Percentiles rank a stretch among this genome's conserved stretches.
phyloP scores from a whole-genome alignment of 2,888 invertebrate species.

The Temnothorax ravouxi region DNA sequence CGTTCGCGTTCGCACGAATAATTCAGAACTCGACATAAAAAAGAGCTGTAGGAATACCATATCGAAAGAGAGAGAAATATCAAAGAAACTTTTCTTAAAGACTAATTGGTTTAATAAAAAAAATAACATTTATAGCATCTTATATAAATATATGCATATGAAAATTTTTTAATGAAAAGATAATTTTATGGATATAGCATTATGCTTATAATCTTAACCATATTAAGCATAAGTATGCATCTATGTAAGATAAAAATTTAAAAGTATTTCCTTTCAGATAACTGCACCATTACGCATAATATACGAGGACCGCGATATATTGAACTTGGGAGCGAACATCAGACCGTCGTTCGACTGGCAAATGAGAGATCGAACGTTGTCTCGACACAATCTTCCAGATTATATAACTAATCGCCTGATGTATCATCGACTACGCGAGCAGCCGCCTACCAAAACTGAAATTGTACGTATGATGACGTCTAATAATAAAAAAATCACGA shows the following conservation, averaged over 20 bases:
- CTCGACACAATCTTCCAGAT: constrained; percentile 88
- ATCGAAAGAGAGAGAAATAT: background rate
- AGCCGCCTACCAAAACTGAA: constrained; percentile 88
- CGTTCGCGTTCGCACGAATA: background rate
- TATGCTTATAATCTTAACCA: background rate
- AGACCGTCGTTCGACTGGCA: constrained; percentile 87
- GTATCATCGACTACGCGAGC: constrained; percentile 88
- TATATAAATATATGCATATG: background rate
- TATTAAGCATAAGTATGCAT: background rate
- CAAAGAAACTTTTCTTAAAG: background rate
- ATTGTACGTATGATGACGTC: constrained; percentile 82
- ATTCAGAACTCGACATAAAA: background rate
- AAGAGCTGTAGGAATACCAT: background rate
- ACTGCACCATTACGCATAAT: constrained; percentile 81
- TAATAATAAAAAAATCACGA: background rate
- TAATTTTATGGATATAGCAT: background rate
- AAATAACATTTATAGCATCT: background rate
- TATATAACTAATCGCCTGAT: constrained; percentile 90
- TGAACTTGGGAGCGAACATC: constrained; percentile 88
- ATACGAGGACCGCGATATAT: constrained; percentile 88
- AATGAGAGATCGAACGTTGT: constrained; percentile 88
- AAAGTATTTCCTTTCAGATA: constrained; percentile 50
- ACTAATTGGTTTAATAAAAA: background rate
- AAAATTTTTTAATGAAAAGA: background rate
- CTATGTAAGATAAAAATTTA: background rate